Conservation (phyloP, 2,113 vertebrate genomes). For the Phalacrocorax pelagicus region DNA sequence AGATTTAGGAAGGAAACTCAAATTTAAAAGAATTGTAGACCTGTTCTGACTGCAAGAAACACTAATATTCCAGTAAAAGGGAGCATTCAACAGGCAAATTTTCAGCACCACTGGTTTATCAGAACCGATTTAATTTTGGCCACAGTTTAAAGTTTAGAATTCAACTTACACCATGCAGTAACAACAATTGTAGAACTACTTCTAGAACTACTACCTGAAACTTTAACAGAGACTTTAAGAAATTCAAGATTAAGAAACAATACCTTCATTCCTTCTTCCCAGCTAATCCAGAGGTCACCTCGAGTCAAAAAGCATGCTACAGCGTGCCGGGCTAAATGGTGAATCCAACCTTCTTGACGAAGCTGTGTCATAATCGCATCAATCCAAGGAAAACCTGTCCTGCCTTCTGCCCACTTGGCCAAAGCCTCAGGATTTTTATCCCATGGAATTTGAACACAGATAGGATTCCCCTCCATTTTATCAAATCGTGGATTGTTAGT, state of each 20-base stretch:
- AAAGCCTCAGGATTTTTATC: conserved; percentile 92
- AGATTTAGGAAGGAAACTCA: not conserved
- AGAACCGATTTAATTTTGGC: not conserved
- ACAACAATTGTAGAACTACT: not conserved
- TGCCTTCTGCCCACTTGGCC: conserved; percentile 96
- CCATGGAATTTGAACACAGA: conserved; percentile 97
- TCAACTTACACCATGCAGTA: not conserved
- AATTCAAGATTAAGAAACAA: not conserved
- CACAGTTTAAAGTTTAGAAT: not conserved
- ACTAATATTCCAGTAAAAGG: not conserved
- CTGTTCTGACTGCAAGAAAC: not conserved
- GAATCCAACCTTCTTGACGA: conserved; percentile 97
- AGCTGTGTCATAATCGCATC: conserved; percentile 98
- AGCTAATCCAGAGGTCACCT: conserved; percentile 96
- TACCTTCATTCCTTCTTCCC: conserved; percentile 98
- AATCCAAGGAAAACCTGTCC: conserved; percentile 96
- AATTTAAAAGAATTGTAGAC: not conserved
- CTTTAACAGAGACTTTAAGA: not conserved
- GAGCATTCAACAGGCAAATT: not conserved
- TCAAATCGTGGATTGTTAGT: conserved; percentile 96
- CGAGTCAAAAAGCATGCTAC: conserved; percentile 95
- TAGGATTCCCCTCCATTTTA: conserved; percentile 97
- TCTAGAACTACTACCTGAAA: not conserved
- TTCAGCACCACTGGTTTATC: not conserved
- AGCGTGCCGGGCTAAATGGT: conserved; percentile 95